Base-by-base conservation (phyloP, 2,113 vertebrate species). In the Mola mola region DNA sequence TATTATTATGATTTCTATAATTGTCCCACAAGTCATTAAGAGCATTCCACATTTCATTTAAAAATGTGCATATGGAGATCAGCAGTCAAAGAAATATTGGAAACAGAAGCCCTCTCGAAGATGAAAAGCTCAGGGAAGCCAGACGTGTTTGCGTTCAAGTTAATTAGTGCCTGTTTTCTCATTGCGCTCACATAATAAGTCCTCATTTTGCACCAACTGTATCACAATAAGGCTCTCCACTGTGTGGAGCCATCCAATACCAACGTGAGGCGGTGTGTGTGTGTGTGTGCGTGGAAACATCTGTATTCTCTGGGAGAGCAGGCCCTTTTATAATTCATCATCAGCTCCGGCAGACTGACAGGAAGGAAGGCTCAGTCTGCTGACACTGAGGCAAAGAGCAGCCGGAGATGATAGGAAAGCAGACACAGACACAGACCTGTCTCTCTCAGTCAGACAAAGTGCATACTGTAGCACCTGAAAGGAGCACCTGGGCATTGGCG, bases 271-370 rank as follows among this genome's bases (percentile, higher is more conserved):
- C 42, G 42, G 24, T 5, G 15, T 15, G 20, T 50, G 51, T 62
- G 55, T 22, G 34, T 25, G 38, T 17, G 16, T 19, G 57, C 43
- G 47, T 29, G 52, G 58, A 79, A 87, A 88, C 83, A 90, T 90
- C 83, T 87, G 86, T 87, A 89, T 88, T 85, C 87, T 84, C 70
- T 8, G 26, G 56, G 51, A 87, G 69, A 83, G 66, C 73, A 37
- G 71, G 50, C 63, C 72, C 57, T 83, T 89, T 88, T 78, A 89
- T 90, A 88, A 86, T 87, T 90, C 70, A 86, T 89, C 85, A 86
- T 84, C 78, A 81, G 78, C 81, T 81, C 75, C 76, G 61, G 84
- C 81, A 86, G 84, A 84, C 81, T 82, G 87, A 82, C 86, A 86
- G 82, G 82, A 82, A 79, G 82, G 84, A 75, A 86, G 78, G 63